Base-by-base conservation (phyloP, 2,113 vertebrate species). In the Promerops cafer region DNA sequence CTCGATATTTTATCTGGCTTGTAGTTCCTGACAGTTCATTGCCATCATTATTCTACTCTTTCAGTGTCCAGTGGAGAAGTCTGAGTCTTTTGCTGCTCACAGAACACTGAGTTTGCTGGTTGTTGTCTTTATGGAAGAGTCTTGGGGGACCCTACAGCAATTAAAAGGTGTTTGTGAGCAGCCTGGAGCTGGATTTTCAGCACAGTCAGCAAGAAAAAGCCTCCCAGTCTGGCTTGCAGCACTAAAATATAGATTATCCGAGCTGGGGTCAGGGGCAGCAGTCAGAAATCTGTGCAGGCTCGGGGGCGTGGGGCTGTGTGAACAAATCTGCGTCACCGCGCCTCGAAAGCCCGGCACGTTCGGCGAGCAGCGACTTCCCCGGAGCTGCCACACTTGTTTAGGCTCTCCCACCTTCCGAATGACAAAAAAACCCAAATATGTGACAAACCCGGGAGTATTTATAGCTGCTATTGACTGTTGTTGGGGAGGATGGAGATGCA, bases 401-500 rank as follows among this genome's bases (percentile, higher is more conserved):
- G 82, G 50, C 78, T 87, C 85, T 74, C 35, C 79, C 85, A 85
- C 84, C 82, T 90, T 52, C 82, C 20, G 14, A 61, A 33, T 7
- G 37, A n/a, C 79, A 60, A 47, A 37, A 20, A 94, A 78, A 30
- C 15, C 83, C 53, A 92, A 93, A 86, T 50, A 54, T 13, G 79
- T 54, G 70, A 44, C 54, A 59, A 13, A 27, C 1, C 17, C 4
- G 11, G 22, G 20, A 7, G 64, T 85, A 94, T 96, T 96, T 96
- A 80, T 96, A 83, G 85, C 64, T 10, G 39, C 8, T 33, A 27
- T 91, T 81, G 35, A 3, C 30, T 49, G 69, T 93, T 88, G 30
- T 74, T 70, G 94, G 80, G 93, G 94, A 90, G 94, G 92, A 59
- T 83, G 93, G 90, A 54, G 63, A 37, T 49, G 54, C 71, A 17